A percentile compares a stretch with the other conserved stretches of the same genome.
Evolutionary conservation across 2,888 invertebrate species (phyloP).

Genomic region (Cheilosia impressa): DNA sequence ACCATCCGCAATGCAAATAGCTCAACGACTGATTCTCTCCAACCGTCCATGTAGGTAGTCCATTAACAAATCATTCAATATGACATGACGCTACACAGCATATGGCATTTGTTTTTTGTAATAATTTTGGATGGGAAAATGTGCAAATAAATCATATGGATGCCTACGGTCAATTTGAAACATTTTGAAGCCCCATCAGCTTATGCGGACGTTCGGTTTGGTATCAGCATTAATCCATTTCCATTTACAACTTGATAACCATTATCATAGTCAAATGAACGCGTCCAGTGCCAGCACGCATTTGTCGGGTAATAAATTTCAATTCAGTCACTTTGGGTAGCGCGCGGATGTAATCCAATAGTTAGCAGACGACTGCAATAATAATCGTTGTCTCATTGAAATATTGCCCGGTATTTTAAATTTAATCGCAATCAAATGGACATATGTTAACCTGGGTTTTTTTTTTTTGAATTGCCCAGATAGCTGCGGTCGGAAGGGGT

Average conservation of each 20-base stretch:
- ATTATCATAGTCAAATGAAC: slow-evolving; percentile 30
- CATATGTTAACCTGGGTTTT: slow-evolving; percentile 49
- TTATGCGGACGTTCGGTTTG: slow-evolving; percentile 43
- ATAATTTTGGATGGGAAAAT: slow-evolving; percentile 48
- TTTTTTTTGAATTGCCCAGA: slow-evolving; percentile 34
- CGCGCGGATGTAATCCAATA: slow-evolving; percentile 54
- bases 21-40: neutral
- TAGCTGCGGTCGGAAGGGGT: slow-evolving; percentile 5
- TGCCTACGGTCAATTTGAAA: slow-evolving; percentile 29
- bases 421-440: slow-evolving; percentile 61
- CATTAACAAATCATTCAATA: slow-evolving; percentile 29
- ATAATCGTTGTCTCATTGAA: slow-evolving; percentile 60
- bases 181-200: slow-evolving; percentile 52
- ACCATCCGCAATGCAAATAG: neutral
- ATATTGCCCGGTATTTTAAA: slow-evolving; percentile 49
- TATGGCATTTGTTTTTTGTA: slow-evolving; percentile 56
- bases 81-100: neutral
- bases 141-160: slow-evolving; percentile 35
- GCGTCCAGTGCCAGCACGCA: neutral
- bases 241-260: slow-evolving; percentile 63
- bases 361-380: slow-evolving; percentile 61
- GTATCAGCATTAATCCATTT: slow-evolving; percentile 61
- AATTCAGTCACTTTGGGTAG: slow-evolving; percentile 55
- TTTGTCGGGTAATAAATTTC: slow-evolving; percentile 65
- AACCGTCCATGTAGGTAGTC: neutral